Evolutionary conservation across 2,888 invertebrate genomes (phyloP).

Genomic region (Clostera curtula): DNA sequence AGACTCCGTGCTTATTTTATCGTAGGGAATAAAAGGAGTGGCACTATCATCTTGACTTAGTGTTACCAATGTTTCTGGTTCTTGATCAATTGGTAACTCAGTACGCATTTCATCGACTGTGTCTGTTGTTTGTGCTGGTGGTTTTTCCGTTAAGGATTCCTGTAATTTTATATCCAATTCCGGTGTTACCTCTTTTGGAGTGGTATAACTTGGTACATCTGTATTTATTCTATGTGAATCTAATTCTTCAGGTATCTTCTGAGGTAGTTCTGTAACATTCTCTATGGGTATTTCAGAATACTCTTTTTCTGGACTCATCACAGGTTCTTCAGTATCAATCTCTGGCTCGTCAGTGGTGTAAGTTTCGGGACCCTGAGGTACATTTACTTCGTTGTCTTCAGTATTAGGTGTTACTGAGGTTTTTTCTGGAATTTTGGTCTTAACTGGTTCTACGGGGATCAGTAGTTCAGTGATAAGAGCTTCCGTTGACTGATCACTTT

Average conservation of each 20-base stretch:
- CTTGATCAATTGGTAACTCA: constrained; percentile 5
- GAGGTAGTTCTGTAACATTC: constrained; percentile 5
- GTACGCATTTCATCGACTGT: constrained; percentile 9
- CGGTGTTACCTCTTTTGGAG: constrained; percentile 3
- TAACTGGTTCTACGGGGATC: not conserved
- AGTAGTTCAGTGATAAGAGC: not conserved
- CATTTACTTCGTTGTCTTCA: constrained; percentile 5
- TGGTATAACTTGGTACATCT: constrained; percentile 5
- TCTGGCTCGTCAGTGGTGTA: constrained; percentile 6
- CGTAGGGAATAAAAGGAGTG: not conserved
- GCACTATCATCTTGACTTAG: constrained; percentile 6
- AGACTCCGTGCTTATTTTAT: too few species aligned
- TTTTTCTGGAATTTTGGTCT: not conserved
- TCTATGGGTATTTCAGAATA: constrained; percentile 3
- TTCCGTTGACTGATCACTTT: not conserved
- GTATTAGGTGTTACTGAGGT: not conserved
- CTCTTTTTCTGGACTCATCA: constrained; percentile 4
- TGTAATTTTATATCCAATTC: constrained; percentile 7
- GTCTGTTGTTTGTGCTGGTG: too few species aligned
- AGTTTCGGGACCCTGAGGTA: constrained; percentile 2
- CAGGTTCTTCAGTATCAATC: constrained; percentile 4
- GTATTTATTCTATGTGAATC: constrained; percentile 1
- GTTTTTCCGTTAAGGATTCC: constrained; percentile 5
- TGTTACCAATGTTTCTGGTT: constrained; percentile 16
- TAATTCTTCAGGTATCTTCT: constrained; percentile 6